Conservation (phyloP, 2,888 invertebrate genomes). For the Prosopocoilus inquinatus region DNA sequence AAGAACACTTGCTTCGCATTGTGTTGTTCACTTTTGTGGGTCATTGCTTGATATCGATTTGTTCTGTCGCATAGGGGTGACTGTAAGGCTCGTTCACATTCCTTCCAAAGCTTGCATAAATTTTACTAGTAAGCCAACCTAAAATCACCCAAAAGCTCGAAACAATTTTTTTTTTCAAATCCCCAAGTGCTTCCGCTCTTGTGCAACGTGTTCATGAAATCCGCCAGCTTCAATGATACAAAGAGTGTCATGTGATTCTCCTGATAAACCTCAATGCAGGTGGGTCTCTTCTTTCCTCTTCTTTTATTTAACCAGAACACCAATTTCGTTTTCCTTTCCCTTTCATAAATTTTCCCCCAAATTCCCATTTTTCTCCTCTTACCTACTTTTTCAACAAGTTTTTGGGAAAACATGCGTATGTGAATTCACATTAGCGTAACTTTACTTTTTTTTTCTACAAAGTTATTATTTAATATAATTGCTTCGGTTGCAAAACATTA, state of each 20-base stretch:
- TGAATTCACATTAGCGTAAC: background rate
- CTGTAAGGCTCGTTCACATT: slow-evolving; percentile 45
- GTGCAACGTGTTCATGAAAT: slow-evolving; percentile 38
- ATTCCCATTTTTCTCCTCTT: background rate
- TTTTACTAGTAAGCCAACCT: slow-evolving; percentile 31
- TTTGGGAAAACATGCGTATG: background rate
- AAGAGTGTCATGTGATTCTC: slow-evolving; percentile 42
- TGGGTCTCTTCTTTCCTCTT: slow-evolving; percentile 32
- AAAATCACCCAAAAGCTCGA: slow-evolving; percentile 35
- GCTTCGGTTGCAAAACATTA: too few relatives aligned
- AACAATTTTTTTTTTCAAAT: slow-evolving; percentile 35
- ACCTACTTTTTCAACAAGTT: background rate
- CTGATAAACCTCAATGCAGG: slow-evolving; percentile 45
- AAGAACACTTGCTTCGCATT: slow-evolving; percentile 24
- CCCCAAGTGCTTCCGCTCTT: slow-evolving; percentile 39
- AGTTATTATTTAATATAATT: too few relatives aligned
- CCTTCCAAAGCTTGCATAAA: slow-evolving; percentile 29
- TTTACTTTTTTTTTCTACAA: too few relatives aligned
- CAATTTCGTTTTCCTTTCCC: slow-evolving; percentile 24
- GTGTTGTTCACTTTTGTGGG: slow-evolving; percentile 43
- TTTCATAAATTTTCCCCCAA: background rate
- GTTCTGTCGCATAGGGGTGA: slow-evolving; percentile 50
- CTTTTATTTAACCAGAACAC: slow-evolving; percentile 11
- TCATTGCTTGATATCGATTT: slow-evolving; percentile 50
- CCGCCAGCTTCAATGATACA: slow-evolving; percentile 42